phyloP scores from a whole-genome alignment of 2,888 invertebrate species.

The Pediacus dermestoides region DNA sequence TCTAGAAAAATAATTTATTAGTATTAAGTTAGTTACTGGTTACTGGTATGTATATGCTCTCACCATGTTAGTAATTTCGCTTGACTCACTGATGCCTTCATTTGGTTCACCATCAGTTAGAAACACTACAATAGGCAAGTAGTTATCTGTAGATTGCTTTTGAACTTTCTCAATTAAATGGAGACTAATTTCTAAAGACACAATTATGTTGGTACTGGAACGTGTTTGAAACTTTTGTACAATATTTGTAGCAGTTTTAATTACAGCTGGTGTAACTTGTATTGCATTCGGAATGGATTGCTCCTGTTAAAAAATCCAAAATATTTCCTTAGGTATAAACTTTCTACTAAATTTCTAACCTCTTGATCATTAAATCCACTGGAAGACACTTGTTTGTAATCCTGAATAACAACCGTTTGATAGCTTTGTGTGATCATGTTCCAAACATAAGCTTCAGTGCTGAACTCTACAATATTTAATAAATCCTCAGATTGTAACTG shows the following conservation, averaged over 20 bases:
- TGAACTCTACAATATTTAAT: conserved; percentile 65
- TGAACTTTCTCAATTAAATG: conserved; percentile 29
- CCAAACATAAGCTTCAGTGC: conserved; percentile 50
- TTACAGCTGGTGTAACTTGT: no score
- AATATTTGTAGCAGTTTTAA: conserved; percentile 55
- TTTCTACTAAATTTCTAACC: no score
- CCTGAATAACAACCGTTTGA: no score
- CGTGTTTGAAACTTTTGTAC: conserved; percentile 52
- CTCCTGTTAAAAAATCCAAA: no score
- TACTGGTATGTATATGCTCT: no score
- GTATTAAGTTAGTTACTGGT: no score
- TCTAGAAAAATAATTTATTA: conserved; percentile 14
- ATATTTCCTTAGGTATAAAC: no score
- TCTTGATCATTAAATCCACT: no score
- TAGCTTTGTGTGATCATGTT: conserved; percentile 46
- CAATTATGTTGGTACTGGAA: conserved; percentile 64
- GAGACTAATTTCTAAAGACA: conserved; percentile 56
- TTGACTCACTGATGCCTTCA: conserved; percentile 54
- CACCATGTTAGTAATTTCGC: no score
- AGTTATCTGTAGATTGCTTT: conserved; percentile 54
- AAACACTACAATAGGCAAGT: conserved; percentile 64
- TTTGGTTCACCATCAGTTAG: conserved; percentile 66
- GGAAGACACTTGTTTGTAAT: no score
- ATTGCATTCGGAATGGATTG: no score
- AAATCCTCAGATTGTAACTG: conserved; percentile 59